Conservation (phyloP, 2,888 invertebrate genomes). For the Masnerella sp. region DNA sequence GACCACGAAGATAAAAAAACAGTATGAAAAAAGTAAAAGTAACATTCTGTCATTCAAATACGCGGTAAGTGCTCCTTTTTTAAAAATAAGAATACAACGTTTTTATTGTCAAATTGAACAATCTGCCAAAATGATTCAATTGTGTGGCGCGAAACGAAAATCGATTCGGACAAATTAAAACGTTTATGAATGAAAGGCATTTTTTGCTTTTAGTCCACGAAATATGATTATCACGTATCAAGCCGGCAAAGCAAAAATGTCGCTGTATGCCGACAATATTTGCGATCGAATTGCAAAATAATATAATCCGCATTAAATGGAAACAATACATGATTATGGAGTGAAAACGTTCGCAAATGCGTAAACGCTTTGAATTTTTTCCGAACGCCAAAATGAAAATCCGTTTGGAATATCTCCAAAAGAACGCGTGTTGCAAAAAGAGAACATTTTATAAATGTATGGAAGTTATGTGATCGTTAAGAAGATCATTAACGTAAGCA, state of each 20-base stretch:
- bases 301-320: constrained; percentile 1
- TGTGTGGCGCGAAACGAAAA: neutral
- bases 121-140: constrained; percentile 25
- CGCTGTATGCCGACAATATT: neutral
- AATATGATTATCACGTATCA: constrained; percentile 3
- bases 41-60: too few relatives aligned
- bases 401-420: constrained; percentile 1
- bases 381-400: constrained; percentile 19
- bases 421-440: neutral
- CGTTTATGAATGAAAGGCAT: neutral
- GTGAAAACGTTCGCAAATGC: neutral
- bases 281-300: neutral
- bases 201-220: constrained; percentile 5
- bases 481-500: too few relatives aligned
- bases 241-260: neutral
- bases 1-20: too few relatives aligned
- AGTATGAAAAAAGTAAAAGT: too few relatives aligned
- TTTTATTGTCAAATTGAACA: constrained; percentile 15
- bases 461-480: too few relatives aligned
- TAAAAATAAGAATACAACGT: too few relatives aligned
- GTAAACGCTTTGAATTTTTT: neutral
- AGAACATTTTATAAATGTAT: neutral
- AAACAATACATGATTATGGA: constrained; percentile 1
- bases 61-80: too few relatives aligned
- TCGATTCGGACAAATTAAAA: constrained; percentile 23